Conservation (phyloP, 2,797 vertebrate genomes). For the Rhinoraja longicauda region DNA sequence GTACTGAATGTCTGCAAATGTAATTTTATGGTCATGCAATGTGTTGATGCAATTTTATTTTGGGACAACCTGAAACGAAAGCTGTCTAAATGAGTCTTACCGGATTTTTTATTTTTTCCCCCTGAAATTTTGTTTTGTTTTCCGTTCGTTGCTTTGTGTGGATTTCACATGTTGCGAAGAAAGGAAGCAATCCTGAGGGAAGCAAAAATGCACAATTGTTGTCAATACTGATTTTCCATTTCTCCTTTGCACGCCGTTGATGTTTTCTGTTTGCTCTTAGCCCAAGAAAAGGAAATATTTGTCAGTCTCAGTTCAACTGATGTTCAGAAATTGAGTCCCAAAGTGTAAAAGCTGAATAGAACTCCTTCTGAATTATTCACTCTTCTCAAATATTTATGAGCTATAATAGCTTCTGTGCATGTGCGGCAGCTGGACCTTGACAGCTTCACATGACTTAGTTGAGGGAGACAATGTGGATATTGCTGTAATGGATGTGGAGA, state of each 20-base stretch:
- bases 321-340: conserved; percentile 31
- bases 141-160: background rate
- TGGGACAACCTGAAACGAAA: background rate
- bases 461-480: conserved; percentile 32
- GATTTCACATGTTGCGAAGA: background rate
- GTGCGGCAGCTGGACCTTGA: conserved; percentile 35
- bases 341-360: conserved; percentile 26
- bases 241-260: background rate
- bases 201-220: background rate
- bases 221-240: background rate
- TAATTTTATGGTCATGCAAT: background rate
- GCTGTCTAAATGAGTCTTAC: background rate
- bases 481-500: conserved; percentile 32
- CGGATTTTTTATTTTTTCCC: too few relatives aligned
- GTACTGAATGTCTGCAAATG: background rate
- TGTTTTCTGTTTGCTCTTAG: conserved; percentile 14
- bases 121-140: background rate
- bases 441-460: conserved; percentile 35
- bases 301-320: conserved; percentile 10
- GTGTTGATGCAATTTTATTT: conserved; percentile 16
- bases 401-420: conserved; percentile 38
- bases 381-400: conserved; percentile 32
- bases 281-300: background rate
- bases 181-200: background rate
- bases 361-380: conserved; percentile 38